Conservation (phyloP, 2,113 vertebrate species). For the Pollachius pollachius region DNA sequence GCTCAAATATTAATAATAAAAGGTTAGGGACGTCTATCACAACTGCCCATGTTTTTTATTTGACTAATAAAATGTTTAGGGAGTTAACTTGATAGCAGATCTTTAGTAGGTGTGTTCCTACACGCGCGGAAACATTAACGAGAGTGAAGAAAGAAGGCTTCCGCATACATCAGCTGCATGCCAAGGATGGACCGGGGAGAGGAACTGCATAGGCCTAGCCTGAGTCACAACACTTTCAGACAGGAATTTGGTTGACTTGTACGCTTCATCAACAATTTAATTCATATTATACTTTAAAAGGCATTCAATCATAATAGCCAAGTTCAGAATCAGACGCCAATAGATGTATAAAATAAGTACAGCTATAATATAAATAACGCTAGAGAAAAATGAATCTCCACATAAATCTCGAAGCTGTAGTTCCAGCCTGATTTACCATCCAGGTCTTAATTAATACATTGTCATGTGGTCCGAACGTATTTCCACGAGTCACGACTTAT, state of each 20-base stretch:
- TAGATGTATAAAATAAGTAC: not conserved
- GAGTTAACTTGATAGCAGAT: too few species aligned
- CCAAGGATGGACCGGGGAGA: slow-evolving; percentile 15
- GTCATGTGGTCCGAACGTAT: too few species aligned
- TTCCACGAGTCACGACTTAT: too few species aligned
- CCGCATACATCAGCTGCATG: slow-evolving; percentile 52
- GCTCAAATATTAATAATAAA: not conserved
- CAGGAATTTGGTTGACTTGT: not conserved
- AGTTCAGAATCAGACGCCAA: not conserved
- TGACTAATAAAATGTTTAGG: too few species aligned
- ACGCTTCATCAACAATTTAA: not conserved
- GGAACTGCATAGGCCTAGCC: slow-evolving; percentile 11
- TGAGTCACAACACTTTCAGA: not conserved
- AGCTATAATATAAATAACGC: not conserved
- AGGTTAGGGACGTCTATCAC: too few species aligned
- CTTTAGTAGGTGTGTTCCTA: slow-evolving; percentile 43
- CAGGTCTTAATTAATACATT: too few species aligned
- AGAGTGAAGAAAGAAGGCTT: slow-evolving; percentile 40
- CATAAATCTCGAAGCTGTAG: too few species aligned
- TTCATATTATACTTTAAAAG: too few species aligned
- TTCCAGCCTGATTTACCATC: too few species aligned
- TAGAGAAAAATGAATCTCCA: too few species aligned
- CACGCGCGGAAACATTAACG: slow-evolving; percentile 48
- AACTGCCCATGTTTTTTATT: too few species aligned
- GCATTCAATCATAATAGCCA: not conserved